These are phyloP conservation scores for Eulemur albifrons DNA, from an alignment of 2,797 vertebrate species.

Conservation along the genomic window DNA sequence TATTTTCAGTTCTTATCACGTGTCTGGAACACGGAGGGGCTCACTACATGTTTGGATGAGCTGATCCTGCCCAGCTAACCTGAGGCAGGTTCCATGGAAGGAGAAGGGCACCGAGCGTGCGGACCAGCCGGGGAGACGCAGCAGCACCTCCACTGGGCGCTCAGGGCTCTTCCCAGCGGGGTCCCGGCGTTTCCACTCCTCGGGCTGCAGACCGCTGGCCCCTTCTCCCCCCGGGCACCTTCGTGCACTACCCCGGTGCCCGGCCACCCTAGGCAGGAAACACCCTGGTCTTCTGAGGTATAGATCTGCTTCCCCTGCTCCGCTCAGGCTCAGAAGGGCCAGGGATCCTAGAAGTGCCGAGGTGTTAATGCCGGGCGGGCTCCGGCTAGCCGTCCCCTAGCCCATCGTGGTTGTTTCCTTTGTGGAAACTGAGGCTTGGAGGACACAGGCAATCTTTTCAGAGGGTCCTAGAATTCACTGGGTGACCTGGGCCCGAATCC, in stretches of 20 bases:
- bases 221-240: not conserved
- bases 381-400: not conserved
- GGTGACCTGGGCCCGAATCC: not conserved
- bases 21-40: not conserved
- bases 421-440: not conserved
- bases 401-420: not conserved
- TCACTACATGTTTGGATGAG: not conserved
- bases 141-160: fast-evolving
- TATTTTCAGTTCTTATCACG: constrained; percentile 46
- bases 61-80: not conserved
- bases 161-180: not conserved
- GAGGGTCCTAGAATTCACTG: not conserved
- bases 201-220: not conserved
- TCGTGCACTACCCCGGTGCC: not conserved
- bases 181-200: not conserved
- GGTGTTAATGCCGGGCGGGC: not conserved
- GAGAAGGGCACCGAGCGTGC: not conserved
- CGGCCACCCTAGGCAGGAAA: not conserved
- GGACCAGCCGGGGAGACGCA: not conserved
- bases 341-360: not conserved
- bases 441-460: not conserved
- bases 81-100: not conserved
- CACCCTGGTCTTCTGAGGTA: not conserved
- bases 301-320: not conserved
- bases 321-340: not conserved